phyloP scores from a whole-genome alignment of 2,797 vertebrate genomes.

The Gymnoscopelus microlampas region DNA sequence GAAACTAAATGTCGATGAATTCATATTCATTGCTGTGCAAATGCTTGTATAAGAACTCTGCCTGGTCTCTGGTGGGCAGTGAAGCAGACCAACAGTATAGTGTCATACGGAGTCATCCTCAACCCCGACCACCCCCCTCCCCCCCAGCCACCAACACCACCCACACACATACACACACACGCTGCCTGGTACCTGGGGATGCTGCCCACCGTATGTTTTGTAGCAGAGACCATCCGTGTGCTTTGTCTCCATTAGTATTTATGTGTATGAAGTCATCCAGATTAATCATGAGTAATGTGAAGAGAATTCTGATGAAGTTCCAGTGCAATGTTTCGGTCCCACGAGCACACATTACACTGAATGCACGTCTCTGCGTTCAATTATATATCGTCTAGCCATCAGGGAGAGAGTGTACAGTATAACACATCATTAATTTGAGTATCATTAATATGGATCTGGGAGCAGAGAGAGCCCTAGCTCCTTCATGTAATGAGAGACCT shows the following conservation, averaged over 20 bases:
- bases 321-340: slow-evolving; percentile 27
- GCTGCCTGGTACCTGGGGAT: slow-evolving; percentile 21
- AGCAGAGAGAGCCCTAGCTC: slow-evolving; percentile 41
- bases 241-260: slow-evolving; percentile 48
- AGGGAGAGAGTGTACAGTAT: slow-evolving; percentile 45
- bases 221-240: slow-evolving; percentile 1
- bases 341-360: slow-evolving; percentile 42
- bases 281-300: slow-evolving; percentile 35
- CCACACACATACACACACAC: too few species aligned
- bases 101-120: slow-evolving; percentile 48
- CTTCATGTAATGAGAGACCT: slow-evolving; percentile 64
- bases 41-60: slow-evolving; percentile 13
- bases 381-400: slow-evolving; percentile 52
- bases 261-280: slow-evolving; percentile 41
- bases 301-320: slow-evolving; percentile 38
- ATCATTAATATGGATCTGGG: slow-evolving; percentile 69
- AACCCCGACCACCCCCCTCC: not conserved
- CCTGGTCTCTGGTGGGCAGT: slow-evolving; percentile 1
- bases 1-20: slow-evolving; percentile 1
- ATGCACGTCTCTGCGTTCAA: slow-evolving; percentile 22
- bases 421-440: slow-evolving; percentile 68
- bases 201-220: slow-evolving; percentile 19
- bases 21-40: not conserved
- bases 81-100: not conserved
- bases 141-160: not conserved